These are phyloP conservation scores for Sorex araneus DNA, from an alignment of 2,113 vertebrate species.

Conservation along the genomic window DNA sequence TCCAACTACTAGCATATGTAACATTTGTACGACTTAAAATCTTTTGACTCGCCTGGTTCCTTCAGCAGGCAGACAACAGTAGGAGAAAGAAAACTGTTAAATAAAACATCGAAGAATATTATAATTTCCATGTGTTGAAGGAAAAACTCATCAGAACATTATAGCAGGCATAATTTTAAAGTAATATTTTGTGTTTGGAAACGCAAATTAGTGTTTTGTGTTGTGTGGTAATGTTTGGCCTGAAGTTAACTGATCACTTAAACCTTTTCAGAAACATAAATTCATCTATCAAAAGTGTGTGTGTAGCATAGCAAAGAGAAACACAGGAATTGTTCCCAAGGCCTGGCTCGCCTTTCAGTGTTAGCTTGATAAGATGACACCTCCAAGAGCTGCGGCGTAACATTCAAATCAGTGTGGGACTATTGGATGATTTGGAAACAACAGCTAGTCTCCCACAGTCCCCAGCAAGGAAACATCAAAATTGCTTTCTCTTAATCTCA, in stretches of 20 bases:
- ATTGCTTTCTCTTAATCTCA: constrained; percentile 31
- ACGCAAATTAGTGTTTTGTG: constrained; percentile 50
- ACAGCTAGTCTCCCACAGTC: constrained; percentile 38
- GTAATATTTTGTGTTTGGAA: constrained; percentile 69
- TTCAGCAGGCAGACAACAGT: constrained; percentile 54
- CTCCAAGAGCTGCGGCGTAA: neutral
- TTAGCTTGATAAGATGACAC: constrained; percentile 36
- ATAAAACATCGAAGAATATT: constrained; percentile 58
- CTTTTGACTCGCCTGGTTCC: constrained; percentile 45
- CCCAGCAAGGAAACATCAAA: constrained; percentile 27
- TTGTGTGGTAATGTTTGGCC: constrained; percentile 39
- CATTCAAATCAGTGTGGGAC: neutral
- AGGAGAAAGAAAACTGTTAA: constrained; percentile 61
- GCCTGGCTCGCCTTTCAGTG: neutral
- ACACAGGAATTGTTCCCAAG: constrained; percentile 48
- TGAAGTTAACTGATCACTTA: constrained; percentile 51
- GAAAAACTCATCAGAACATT: constrained; percentile 65
- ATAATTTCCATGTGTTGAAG: constrained; percentile 50
- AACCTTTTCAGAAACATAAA: constrained; percentile 56
- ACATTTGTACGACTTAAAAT: constrained; percentile 51
- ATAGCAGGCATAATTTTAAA: constrained; percentile 51
- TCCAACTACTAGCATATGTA: constrained; percentile 3
- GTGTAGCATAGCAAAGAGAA: constrained; percentile 46
- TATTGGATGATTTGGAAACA: constrained; percentile 51
- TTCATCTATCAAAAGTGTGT: constrained; percentile 20